Conservation (phyloP, 2,113 vertebrate species). For the Pithys albifrons region DNA sequence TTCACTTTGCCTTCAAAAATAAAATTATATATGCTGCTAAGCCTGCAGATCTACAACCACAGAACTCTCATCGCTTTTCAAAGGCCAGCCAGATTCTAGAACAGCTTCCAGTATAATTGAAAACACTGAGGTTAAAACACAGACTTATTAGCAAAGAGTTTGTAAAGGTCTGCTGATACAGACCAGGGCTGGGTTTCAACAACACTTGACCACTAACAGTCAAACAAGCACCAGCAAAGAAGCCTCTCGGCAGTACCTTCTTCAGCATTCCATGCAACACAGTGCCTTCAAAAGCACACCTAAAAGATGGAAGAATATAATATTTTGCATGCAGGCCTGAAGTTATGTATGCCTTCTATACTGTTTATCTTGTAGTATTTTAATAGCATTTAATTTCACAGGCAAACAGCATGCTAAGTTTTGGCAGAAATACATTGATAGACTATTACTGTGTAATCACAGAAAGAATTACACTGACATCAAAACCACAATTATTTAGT, state of each 20-base stretch:
- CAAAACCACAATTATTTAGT: conserved; percentile 26
- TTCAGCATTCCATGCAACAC: neutral
- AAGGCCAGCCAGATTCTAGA: neutral
- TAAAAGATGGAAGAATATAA: neutral
- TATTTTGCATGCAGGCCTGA: neutral
- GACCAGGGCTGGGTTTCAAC: neutral
- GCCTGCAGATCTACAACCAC: neutral
- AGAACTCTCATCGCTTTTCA: neutral
- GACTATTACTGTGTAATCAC: neutral
- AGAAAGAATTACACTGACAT: neutral
- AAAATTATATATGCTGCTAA: neutral
- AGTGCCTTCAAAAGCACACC: neutral
- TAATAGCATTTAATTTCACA: neutral
- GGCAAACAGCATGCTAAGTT: neutral
- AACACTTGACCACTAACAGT: neutral
- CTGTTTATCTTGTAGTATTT: neutral
- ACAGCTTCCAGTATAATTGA: neutral
- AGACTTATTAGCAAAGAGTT: neutral
- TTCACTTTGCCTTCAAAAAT: neutral
- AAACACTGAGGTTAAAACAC: rapidly evolving
- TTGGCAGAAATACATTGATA: neutral
- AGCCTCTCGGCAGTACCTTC: neutral
- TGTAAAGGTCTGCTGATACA: neutral
- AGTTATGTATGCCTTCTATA: neutral
- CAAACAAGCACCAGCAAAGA: neutral